Conservation (phyloP, 2,888 invertebrate species). For the Heliothis peltigera region DNA sequence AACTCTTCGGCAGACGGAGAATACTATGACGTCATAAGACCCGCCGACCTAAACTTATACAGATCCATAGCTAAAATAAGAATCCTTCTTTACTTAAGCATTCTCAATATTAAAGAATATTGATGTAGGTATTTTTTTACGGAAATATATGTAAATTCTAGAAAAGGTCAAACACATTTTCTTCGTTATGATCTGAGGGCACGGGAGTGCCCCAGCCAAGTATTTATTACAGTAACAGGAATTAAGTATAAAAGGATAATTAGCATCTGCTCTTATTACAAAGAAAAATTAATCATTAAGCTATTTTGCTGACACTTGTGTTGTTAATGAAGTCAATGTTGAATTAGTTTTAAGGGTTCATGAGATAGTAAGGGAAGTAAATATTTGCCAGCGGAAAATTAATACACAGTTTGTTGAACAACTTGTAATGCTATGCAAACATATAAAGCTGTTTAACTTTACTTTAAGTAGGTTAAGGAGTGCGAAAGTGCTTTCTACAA, state of each 20-base stretch:
- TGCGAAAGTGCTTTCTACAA: conserved; percentile 3
- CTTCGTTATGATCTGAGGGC: not conserved
- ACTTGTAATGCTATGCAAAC: conserved; percentile 38
- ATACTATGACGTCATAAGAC: conserved; percentile 10
- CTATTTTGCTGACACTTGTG: conserved; percentile 46
- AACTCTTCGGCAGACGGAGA: conserved; percentile 14
- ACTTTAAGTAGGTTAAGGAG: conserved; percentile 6
- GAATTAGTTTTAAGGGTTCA: conserved; percentile 54
- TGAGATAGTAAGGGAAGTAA: conserved; percentile 55
- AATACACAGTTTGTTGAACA: conserved; percentile 42
- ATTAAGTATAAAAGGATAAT: conserved; percentile 26
- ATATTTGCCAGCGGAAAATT: conserved; percentile 64
- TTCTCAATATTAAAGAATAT: not conserved
- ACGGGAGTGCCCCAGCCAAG: too few species aligned
- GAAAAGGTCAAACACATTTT: conserved; percentile 12
- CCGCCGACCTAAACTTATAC: not conserved
- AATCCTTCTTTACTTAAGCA: not conserved
- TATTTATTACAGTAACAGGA: conserved; percentile 16
- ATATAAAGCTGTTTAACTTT: conserved; percentile 33
- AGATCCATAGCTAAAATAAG: not conserved
- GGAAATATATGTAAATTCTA: not conserved
- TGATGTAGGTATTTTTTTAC: not conserved
- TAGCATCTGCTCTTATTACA: conserved; percentile 25
- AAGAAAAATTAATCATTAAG: conserved; percentile 56
- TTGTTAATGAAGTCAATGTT: conserved; percentile 63